Evolutionary conservation across 2,113 vertebrate genomes (phyloP), one percentile per base, ranked within the genome.

Genomic region (Camelus dromedarius): DNA sequence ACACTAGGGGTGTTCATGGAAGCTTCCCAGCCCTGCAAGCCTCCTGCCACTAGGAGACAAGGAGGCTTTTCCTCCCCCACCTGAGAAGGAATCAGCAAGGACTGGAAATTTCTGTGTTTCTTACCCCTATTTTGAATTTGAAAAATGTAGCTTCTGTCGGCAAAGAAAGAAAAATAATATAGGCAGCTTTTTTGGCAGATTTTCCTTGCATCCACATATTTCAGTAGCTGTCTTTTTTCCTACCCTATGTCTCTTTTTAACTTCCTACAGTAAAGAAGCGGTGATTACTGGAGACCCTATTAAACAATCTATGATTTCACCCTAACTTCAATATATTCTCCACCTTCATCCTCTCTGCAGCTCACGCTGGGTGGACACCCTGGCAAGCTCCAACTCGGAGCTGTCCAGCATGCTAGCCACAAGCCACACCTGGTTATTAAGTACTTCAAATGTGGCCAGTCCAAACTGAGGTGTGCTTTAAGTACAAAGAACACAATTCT

Each of bases 101-200:
- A 30, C 35, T 81, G 6, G 16, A 73, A 60, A 69, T 89, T 54
- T 75, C 82, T 60, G 35, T 24, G 26, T 19, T 35, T 42, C 50
- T 82, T 32, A 80, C 4, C 35, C 19, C 62, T 73, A 72, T 32
- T 50, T 30, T 56, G 56, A 85, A 75, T 73, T 79, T 73, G n/a
- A 67, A 95, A 90, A 90, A 46, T 46, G 58, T 46, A 46, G 89
- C 76, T 97, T 69, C 83, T 88, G 50, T 84, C 32, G 70, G 80
- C 76, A 96, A 93, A 69, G 52, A 75, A 85, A 70, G 56, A 77
- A 58, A 96, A 82, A 62, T 69, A 62, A 83, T 67, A 54, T 11
- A 72, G 46, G 58, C 38, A 70, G 42, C 14, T 91, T 62, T 62
- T 88, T 19, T 32, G 60, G 28, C 22, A 66, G 19, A 70, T 62